These are phyloP conservation scores for Trachelus tabidus DNA, from an alignment of 2,888 invertebrate species.

Conservation along the genomic window DNA sequence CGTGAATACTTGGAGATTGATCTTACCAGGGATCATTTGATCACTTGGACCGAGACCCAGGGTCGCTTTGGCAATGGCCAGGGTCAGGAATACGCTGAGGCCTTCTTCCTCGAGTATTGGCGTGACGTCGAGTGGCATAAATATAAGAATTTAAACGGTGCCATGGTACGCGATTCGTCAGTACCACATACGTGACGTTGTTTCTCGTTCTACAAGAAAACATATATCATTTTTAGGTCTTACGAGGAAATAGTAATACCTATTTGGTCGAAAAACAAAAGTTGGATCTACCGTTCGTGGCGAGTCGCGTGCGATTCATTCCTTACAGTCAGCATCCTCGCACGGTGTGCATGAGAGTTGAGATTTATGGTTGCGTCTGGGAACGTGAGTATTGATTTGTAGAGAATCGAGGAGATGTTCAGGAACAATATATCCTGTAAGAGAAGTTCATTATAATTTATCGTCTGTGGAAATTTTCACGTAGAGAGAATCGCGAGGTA, in stretches of 20 bases:
- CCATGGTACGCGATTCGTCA: constrained; percentile 71
- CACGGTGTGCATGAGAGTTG: constrained; percentile 93
- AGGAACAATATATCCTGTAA: neutral
- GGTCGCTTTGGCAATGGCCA: constrained; percentile 92
- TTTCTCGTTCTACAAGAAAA: neutral
- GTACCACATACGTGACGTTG: neutral
- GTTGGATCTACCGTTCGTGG: constrained; percentile 86
- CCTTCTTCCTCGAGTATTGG: constrained; percentile 87
- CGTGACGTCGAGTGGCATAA: constrained; percentile 79
- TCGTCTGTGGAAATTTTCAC: neutral
- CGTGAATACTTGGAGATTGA: constrained; percentile 88
- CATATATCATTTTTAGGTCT: constrained; percentile 69
- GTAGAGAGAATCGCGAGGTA: constrained; percentile 77
- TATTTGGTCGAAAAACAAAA: constrained; percentile 78
- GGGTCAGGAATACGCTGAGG: constrained; percentile 88
- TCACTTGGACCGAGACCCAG: constrained; percentile 89
- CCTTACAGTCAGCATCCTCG: constrained; percentile 87
- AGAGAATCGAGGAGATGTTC: neutral
- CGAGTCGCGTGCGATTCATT: constrained; percentile 86
- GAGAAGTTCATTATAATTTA: neutral
- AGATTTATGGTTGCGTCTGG: constrained; percentile 88
- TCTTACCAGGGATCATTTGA: constrained; percentile 78
- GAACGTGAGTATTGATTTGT: constrained; percentile 71
- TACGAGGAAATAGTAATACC: constrained; percentile 82
- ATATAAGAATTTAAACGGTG: constrained; percentile 82